phyloP scores from a whole-genome alignment of 92 coral and sea anemone species.

The Actinostola sp. region DNA sequence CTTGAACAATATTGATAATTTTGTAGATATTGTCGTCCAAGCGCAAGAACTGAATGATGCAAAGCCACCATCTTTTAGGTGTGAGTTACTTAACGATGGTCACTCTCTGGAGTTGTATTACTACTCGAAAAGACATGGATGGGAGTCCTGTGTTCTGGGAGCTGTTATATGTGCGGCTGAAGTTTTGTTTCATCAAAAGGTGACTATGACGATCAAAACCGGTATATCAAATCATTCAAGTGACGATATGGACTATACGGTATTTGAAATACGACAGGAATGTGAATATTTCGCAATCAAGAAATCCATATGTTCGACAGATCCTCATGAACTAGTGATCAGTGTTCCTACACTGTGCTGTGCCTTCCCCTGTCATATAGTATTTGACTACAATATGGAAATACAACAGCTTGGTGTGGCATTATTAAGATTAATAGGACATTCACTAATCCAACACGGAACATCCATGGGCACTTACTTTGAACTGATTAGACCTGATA shows the following conservation, averaged over 20 bases:
- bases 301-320: constrained; percentile 28
- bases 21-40: constrained; percentile 62
- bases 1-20: constrained; percentile 79
- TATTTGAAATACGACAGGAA: constrained; percentile 48
- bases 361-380: constrained; percentile 86
- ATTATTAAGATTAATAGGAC: constrained; percentile 75
- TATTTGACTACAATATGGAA: constrained; percentile 70
- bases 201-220: constrained; percentile 12
- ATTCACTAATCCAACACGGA: constrained; percentile 47
- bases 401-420: constrained; percentile 81
- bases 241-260: constrained; percentile 45
- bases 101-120: constrained; percentile 67
- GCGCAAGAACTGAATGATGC: constrained; percentile 56
- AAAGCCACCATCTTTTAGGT: constrained; percentile 72
- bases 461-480: constrained; percentile 61
- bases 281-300: constrained; percentile 20
- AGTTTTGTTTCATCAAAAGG: constrained; percentile 35
- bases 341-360: constrained; percentile 67
- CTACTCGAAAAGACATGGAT: constrained; percentile 70
- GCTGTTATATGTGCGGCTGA: constrained; percentile 77
- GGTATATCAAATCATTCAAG: constrained; percentile 4
- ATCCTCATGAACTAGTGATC: constrained; percentile 64
- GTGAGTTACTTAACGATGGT: constrained; percentile 52
- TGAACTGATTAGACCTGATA: constrained; percentile 66
- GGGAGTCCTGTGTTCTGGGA: constrained; percentile 73